These are phyloP conservation scores for Hypercompe scribonia DNA, from an alignment of 2,888 invertebrate species.

Conservation along the genomic window DNA sequence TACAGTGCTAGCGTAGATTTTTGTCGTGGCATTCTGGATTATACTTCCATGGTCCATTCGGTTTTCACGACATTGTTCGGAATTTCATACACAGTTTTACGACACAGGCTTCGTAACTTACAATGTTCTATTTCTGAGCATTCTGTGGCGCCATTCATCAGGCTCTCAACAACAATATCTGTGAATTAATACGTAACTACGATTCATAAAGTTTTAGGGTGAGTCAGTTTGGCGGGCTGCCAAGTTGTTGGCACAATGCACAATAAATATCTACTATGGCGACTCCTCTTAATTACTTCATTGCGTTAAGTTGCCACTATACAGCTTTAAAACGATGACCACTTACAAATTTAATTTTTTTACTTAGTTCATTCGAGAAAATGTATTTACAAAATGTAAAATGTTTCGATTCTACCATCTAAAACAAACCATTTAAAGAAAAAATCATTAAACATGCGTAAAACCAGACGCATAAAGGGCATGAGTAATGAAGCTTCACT, in stretches of 20 bases:
- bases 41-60: constrained; percentile 73
- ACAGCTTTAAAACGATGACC: constrained; percentile 34
- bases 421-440: constrained; percentile 23
- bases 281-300: constrained; percentile 81
- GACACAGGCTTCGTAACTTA: constrained; percentile 31
- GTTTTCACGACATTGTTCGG: constrained; percentile 65
- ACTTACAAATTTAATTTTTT: constrained; percentile 14
- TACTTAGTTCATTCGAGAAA: constrained; percentile 13
- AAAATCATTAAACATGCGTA: constrained; percentile 39
- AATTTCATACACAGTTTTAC: constrained; percentile 56
- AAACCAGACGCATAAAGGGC: constrained; percentile 51
- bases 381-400: constrained; percentile 28
- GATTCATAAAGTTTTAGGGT: constrained; percentile 75
- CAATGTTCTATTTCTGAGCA: constrained; percentile 43
- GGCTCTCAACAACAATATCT: constrained; percentile 66
- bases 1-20: constrained; percentile 80
- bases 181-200: constrained; percentile 75
- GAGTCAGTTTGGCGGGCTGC: constrained; percentile 73
- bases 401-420: not conserved
- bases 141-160: constrained; percentile 62
- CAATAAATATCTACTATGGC: constrained; percentile 79
- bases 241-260: constrained; percentile 78
- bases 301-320: constrained; percentile 69
- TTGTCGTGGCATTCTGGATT: constrained; percentile 80
- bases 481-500: constrained; percentile 64